Base-by-base conservation (phyloP, 2,888 invertebrate genomes). In the Dione vanillae region DNA sequence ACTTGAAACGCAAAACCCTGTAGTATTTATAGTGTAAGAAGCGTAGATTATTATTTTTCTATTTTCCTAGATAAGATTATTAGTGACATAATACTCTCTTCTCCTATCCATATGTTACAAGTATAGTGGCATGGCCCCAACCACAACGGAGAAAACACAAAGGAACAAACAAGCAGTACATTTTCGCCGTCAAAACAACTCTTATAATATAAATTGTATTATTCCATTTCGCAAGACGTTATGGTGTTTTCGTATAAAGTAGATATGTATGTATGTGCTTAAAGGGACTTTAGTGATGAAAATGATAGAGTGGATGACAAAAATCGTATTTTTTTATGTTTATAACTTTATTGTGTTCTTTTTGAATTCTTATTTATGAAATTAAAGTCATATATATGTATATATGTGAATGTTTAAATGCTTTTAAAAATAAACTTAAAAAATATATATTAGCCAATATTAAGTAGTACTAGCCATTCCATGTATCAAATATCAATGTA, bases 131-230 rank as follows among this genome's bases (percentile, higher is more conserved):
- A 16, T 80, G 77, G 85, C 85, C 82, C 70, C 10, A 65, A 65
- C 73, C 67, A 70, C 76, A 78, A 79, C 76, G 80, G 78, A 86
- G 80, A 81, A 79, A 84, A 81, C 78, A 84, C 84, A 85, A 83
- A 85, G 82, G 79, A 82, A 81, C 85, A 83, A 86, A 84, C 85
- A 85, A 82, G 80, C 80, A 82, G 83, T 84, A 88, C 84, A 87
- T 87, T 88, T 83, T 83, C 82, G 78, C 82, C 85, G 85, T 87
- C 87, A 86, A 88, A 89, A 88, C 86, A 89, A 87, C 86, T 86
- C 86, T 83, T 87, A 83, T 85, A 83, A 85, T 86, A 87, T 84
- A 87, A 89, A 88, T 86, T 85, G 82, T 87, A 83, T 87, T 86
- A 85, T 86, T 84, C 82, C 79, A 84, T 87, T 83, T 79, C 76